These are phyloP conservation scores for Parthenolecanium corni DNA, from an alignment of 2,888 invertebrate species.

Conservation along the genomic window DNA sequence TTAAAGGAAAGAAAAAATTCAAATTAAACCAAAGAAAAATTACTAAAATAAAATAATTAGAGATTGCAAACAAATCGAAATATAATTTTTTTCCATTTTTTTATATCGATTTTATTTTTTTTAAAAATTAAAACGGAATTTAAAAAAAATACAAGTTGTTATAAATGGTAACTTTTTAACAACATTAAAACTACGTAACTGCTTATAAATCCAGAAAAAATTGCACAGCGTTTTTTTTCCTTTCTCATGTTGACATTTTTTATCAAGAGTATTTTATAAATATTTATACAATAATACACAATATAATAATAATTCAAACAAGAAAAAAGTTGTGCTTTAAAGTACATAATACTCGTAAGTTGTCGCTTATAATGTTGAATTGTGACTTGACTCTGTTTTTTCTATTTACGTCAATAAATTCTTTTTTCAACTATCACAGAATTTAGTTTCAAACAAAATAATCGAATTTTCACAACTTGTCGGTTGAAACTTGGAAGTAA, in stretches of 20 bases:
- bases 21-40: not conserved
- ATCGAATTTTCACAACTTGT: no score
- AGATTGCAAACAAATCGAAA: constrained; percentile 2
- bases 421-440: not conserved
- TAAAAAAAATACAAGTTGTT: constrained; percentile 16
- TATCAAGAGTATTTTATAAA: not conserved
- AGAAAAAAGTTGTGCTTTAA: not conserved
- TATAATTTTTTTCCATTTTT: not conserved
- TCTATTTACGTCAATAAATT: not conserved
- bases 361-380: constrained; percentile 1
- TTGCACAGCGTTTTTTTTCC: not conserved
- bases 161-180: constrained; percentile 25
- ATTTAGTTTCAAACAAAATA: no score
- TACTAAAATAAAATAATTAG: not conserved
- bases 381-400: not conserved
- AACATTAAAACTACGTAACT: constrained; percentile 22
- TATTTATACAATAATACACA: not conserved
- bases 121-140: not conserved
- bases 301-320: not conserved
- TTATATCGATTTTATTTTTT: not conserved
- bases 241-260: not conserved
- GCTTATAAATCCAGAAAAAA: not conserved
- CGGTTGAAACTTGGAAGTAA: no score
- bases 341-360: not conserved
- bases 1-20: not conserved